Evolutionary conservation across 2,888 invertebrate genomes (phyloP).

Genomic region (Aplocera efformata): DNA sequence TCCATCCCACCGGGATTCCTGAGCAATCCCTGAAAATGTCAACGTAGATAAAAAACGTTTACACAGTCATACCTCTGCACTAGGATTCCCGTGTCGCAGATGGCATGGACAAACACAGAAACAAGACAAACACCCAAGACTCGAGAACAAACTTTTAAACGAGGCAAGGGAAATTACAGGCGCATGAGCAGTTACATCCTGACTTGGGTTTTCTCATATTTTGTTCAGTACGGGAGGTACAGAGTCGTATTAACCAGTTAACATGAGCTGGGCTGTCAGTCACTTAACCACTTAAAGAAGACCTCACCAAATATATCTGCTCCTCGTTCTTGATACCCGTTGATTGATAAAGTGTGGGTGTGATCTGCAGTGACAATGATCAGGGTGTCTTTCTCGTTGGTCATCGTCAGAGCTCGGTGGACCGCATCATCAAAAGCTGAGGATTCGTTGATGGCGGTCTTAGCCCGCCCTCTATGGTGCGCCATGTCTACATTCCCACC

Average conservation of each 20-base stretch:
- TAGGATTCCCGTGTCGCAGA: too few relatives aligned
- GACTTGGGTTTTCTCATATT: too few relatives aligned
- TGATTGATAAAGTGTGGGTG: constrained; percentile 88
- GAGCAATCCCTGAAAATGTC: constrained; percentile 77
- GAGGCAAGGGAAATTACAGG: too few relatives aligned
- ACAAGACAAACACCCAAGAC: too few relatives aligned
- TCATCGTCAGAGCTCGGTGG: constrained; percentile 80
- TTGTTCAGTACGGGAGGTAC: too few relatives aligned
- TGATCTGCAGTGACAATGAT: constrained; percentile 93
- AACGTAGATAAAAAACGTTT: too few relatives aligned
- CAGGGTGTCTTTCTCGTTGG: constrained; percentile 84
- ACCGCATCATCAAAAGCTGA: constrained; percentile 90
- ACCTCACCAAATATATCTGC: constrained; percentile 84
- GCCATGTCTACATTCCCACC: constrained; percentile 93
- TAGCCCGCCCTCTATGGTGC: constrained; percentile 90
- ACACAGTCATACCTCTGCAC: too few relatives aligned
- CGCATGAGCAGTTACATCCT: too few relatives aligned
- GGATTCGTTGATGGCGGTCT: constrained; percentile 89
- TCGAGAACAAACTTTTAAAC: too few relatives aligned
- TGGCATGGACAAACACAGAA: too few relatives aligned
- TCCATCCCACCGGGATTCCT: constrained; percentile 81
- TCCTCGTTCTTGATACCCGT: constrained; percentile 87
- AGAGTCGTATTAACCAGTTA: too few relatives aligned
- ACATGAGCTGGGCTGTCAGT: neutral
- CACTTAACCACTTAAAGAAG: too few relatives aligned